phyloP scores from a whole-genome alignment of 2,113 vertebrate species.

The Myotis brandtii region DNA sequence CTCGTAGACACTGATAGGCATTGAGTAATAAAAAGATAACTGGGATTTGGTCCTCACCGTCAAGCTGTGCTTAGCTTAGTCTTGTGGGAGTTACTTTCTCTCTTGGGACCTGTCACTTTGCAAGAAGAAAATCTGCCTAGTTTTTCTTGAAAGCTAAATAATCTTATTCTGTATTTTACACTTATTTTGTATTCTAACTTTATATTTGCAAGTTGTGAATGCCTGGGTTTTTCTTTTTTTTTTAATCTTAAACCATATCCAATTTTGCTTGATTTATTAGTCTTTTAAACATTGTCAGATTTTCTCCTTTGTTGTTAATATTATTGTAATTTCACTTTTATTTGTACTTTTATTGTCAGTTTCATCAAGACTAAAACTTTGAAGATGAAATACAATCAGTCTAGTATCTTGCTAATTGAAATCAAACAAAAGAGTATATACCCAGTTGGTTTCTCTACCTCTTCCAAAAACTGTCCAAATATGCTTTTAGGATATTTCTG shows the following conservation, averaged over 20 bases:
- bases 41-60: not conserved
- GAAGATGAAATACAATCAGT: constrained; percentile 55
- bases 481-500: not conserved
- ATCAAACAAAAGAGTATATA: constrained; percentile 49
- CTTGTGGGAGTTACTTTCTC: not conserved
- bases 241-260: constrained; percentile 8
- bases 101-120: not conserved
- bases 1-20: constrained; percentile 5
- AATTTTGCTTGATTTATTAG: constrained; percentile 18
- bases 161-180: constrained; percentile 25
- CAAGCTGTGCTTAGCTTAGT: not conserved
- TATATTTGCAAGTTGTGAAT: constrained; percentile 54
- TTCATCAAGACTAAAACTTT: constrained; percentile 54
- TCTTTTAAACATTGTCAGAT: not conserved
- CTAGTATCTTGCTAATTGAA: constrained; percentile 47
- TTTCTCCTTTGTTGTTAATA: constrained; percentile 50
- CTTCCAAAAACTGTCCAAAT: constrained; percentile 46
- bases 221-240: not conserved
- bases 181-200: not conserved
- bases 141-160: constrained; percentile 58
- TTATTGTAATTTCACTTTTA: constrained; percentile 57
- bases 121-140: constrained; percentile 26
- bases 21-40: not conserved
- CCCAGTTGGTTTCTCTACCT: constrained; percentile 69
- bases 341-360: constrained; percentile 63